Base-by-base conservation (phyloP, 2,797 vertebrate genomes). In the Meriones psammophilus region DNA sequence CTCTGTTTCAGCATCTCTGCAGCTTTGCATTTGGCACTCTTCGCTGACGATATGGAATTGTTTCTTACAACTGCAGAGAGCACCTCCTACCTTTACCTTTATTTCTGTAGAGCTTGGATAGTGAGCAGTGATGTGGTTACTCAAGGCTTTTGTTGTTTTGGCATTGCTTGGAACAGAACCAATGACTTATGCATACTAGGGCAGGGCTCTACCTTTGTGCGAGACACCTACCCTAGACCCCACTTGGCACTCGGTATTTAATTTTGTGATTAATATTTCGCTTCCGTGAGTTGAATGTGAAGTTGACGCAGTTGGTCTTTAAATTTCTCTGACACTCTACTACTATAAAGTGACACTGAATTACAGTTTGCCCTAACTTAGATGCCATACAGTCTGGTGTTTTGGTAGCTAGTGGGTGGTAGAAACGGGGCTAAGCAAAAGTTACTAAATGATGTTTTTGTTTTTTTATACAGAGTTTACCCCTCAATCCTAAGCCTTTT, bases 401-500 rank as follows among this genome's bases (percentile, higher is more conserved):
- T 84, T 86, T 88, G 26, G 8, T 71, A 91, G 81, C 62, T 36
- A 80, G 22, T 74, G 4, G 54, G n/a, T 88, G 60, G 46, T 58
- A 8, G 69, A 74, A 66, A 2, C 69, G 4, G 39, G 79, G 33
- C 46, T 68, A 80, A 89, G 62, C 80, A 84, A 68, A 80, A 76
- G 20, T 5, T 80, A 90, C 56, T 71, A 64, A 71, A n/a, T 85
- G 13, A 0, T 88, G 68, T 60, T 74, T 76, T 93, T 50, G 92
- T 83, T 39, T 87, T 87, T 93, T 33, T 96, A 9, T 88, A 0
- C 91, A 99, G 99, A 99, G 99, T 99, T 99, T 99, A 98, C 99
- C 99, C 58, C 98, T 99, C 94, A 99, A 99, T 97, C 99, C 99
- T 1, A 99, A 99, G 96, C 99, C 99, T 17, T 99, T 99, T 98